Evolutionary conservation across 2,888 invertebrate genomes (phyloP).

Genomic region (Gastrophysa polygoni): DNA sequence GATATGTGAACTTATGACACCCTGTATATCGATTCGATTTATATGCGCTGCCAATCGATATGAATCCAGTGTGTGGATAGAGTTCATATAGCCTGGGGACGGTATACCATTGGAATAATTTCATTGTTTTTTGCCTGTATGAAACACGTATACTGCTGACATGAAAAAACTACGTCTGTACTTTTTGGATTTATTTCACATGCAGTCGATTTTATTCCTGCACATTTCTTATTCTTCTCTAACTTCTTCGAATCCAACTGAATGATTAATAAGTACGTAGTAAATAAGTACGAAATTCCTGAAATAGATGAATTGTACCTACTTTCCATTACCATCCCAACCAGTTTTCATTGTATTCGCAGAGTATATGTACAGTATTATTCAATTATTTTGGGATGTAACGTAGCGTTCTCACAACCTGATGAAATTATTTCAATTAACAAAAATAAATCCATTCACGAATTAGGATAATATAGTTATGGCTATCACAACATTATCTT

Average conservation of each 20-base stretch:
- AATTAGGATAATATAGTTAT: conserved; percentile 9
- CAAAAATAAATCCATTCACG: conserved; percentile 4
- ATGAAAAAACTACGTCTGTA: not conserved
- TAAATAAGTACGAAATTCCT: too few relatives aligned
- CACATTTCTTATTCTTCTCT: too few relatives aligned
- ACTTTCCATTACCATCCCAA: too few relatives aligned
- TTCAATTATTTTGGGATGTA: not conserved
- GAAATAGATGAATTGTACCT: too few relatives aligned
- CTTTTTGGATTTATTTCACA: not conserved
- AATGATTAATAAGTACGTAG: too few relatives aligned
- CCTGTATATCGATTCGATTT: not conserved
- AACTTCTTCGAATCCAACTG: too few relatives aligned
- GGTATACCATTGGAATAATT: not conserved
- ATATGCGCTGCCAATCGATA: not conserved
- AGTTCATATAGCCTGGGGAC: not conserved
- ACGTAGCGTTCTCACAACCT: not conserved
- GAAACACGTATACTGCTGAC: not conserved
- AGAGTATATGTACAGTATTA: too few relatives aligned
- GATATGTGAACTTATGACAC: not conserved
- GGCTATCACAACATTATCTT: conserved; percentile 3
- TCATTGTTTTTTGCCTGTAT: not conserved
- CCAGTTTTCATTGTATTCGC: too few relatives aligned
- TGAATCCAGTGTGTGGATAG: not conserved
- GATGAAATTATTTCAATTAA: conserved; percentile 8
- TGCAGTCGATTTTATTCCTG: not conserved